A percentile compares a stretch with the other conserved stretches of the same genome.
phyloP scores from a whole-genome alignment of 2,888 invertebrate species.

The Idaea straminata region DNA sequence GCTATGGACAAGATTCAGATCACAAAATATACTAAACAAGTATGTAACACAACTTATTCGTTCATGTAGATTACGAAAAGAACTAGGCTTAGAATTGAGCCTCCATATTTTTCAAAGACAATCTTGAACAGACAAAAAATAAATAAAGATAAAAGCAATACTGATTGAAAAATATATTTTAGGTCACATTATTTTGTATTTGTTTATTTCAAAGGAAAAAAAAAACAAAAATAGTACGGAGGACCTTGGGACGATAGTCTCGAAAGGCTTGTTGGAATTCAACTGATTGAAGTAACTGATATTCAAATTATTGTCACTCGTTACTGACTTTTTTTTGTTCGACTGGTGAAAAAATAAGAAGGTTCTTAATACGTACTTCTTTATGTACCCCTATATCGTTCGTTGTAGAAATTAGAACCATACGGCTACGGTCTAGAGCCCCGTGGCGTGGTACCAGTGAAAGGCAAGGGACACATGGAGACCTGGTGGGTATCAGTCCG shows the following conservation, averaged over 20 bases:
- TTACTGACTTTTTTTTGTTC: too few species aligned
- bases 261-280: too few species aligned
- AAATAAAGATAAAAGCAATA: not conserved
- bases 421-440: slow-evolving; percentile 86
- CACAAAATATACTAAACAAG: slow-evolving; percentile 89
- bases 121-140: not conserved
- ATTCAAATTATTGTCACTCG: too few species aligned
- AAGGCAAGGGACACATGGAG: slow-evolving; percentile 97
- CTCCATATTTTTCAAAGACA: not conserved
- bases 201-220: too few species aligned
- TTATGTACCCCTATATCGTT: not conserved
- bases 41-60: slow-evolving; percentile 36
- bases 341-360: too few species aligned
- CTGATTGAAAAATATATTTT: not conserved
- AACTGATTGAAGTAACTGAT: too few species aligned
- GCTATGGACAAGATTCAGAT: slow-evolving; percentile 94
- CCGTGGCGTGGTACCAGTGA: slow-evolving; percentile 93
- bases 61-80: not conserved
- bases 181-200: too few species aligned
- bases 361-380: too few species aligned
- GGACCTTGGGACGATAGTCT: too few species aligned
- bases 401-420: slow-evolving; percentile 84
- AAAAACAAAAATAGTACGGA: too few species aligned
- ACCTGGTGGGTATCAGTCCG: slow-evolving; percentile 93
- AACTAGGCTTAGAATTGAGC: not conserved